Evolutionary conservation across 2,113 vertebrate species (phyloP), one percentile per base, ranked within the genome.

Genomic region (Maccullochella peelii): DNA sequence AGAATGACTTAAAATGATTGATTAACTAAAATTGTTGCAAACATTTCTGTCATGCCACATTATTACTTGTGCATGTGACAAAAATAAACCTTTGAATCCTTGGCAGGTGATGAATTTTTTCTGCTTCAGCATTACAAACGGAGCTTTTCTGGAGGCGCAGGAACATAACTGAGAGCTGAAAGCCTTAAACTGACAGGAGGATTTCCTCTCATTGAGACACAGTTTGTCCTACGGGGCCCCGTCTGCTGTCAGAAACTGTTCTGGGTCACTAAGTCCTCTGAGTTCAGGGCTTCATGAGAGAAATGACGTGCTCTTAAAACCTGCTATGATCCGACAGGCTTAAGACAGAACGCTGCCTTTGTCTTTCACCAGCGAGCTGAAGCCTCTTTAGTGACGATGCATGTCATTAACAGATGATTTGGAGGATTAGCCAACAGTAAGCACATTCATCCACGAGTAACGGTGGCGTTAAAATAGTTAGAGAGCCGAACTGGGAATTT

Each of bases 391-490:
- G 30, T 70, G 77, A 33, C 42, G 40, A 18, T n/a, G 59, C 21
- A 1, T 63, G 72, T 66, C 67, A 62, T 61, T 58, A 50, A 78
- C 69, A 71, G 73, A 73, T 40, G 81, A 87, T 80, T 65, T 61
- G 62, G 44, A 67, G 85, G 82, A 90, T 90, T 85, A 85, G n/a
- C 33, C 62, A 80, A 77, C 79, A 25, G 73, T 80, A 33, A 47
- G 33, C 23, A 55, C 66, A 27, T 83, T 69, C 36, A 76, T 76
- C 33, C n/a, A 4, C 11, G 50, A 16, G 12, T 38, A 50, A 57
- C 6, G 38, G 30, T 59, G 50, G 72, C 8, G 79, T 80, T 20
- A 36, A 25, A 69, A 25, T 36, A 1, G 30, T 47, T 55, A 33
- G 62, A 47, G 12, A 57, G 23, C 49, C 49, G 55, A 44, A 16